phyloP scores from a whole-genome alignment of 35 echinoderm and acorn worm species.

The Ophiothrix spiculata region DNA sequence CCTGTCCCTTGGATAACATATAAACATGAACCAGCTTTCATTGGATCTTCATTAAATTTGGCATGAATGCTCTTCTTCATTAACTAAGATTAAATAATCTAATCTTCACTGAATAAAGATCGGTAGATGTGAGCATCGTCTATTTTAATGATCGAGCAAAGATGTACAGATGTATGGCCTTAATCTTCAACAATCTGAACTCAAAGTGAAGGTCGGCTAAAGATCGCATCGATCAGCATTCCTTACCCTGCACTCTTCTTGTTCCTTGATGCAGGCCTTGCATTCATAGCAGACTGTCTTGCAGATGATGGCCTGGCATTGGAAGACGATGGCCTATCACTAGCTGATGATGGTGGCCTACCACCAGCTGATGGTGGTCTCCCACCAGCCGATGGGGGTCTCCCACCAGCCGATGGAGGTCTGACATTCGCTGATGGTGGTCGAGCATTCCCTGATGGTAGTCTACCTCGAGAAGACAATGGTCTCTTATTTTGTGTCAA shows the following conservation, averaged over 20 bases:
- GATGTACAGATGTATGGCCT: too few species aligned
- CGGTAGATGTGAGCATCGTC: too few species aligned
- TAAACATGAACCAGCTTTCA: too few species aligned
- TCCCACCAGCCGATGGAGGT: slow-evolving; percentile 24
- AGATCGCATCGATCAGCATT: too few species aligned
- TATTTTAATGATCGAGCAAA: too few species aligned
- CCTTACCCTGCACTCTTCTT: slow-evolving; percentile 32
- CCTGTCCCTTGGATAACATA: too few species aligned
- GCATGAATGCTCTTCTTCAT: too few species aligned
- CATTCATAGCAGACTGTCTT: neutral
- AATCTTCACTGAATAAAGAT: too few species aligned
- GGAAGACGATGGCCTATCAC: slow-evolving; percentile 26
- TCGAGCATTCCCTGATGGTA: slow-evolving; percentile 18
- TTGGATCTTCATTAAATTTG: too few species aligned
- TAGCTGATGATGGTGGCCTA: slow-evolving; percentile 38
- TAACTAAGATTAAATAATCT: too few species aligned
- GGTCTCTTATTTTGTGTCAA: slow-evolving; percentile 54
- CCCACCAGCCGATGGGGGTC: slow-evolving; percentile 1
- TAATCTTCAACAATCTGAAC: too few species aligned
- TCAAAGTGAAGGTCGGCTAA: too few species aligned
- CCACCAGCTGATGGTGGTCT: neutral
- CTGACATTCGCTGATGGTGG: slow-evolving; percentile 44
- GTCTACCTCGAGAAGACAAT: slow-evolving; percentile 34
- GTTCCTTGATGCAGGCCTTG: neutral
- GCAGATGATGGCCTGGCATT: slow-evolving; percentile 26